Conservation (phyloP, 2,797 vertebrate genomes). For the Malacoctenus gilli region DNA sequence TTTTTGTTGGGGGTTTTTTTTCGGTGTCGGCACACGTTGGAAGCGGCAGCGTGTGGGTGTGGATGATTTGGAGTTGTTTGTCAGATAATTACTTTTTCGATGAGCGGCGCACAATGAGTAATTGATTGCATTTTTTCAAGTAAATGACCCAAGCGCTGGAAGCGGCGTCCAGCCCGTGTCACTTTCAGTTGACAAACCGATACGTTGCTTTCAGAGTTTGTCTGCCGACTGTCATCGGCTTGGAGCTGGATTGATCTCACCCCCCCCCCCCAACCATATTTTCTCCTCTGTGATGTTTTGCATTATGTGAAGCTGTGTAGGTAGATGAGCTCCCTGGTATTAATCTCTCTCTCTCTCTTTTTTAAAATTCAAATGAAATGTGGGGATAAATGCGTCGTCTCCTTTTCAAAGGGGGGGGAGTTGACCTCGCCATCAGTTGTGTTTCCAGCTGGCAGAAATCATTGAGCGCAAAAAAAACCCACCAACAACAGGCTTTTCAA, state of each 20-base stretch:
- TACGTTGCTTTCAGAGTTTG: not conserved
- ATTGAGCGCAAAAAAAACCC: slow-evolving; percentile 6
- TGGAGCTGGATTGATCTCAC: slow-evolving; percentile 10
- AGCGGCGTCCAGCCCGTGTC: not conserved
- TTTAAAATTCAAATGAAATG: not conserved
- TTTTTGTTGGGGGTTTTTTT: too few relatives aligned
- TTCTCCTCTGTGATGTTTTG: not conserved
- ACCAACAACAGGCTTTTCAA: too few relatives aligned
- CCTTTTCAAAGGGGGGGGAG: not conserved
- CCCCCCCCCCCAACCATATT: not conserved
- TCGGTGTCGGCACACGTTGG: not conserved
- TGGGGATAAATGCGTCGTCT: slow-evolving; percentile 11
- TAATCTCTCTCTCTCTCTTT: not conserved
- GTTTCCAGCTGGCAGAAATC: not conserved
- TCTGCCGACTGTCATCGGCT: slow-evolving; percentile 3
- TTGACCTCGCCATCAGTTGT: not conserved
- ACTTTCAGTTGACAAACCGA: slow-evolving; percentile 8
- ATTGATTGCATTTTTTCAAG: slow-evolving; percentile 11
- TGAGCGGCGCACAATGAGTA: not conserved
- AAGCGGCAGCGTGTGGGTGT: slow-evolving; percentile 1
- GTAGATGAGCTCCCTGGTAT: not conserved
- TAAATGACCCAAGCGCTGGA: not conserved
- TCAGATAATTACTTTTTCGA: slow-evolving; percentile 12
- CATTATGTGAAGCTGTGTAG: not conserved
- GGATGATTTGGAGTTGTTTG: slow-evolving; percentile 17